Conservation (phyloP, 2,888 invertebrate species). For the Nephrotoma guestfalica region DNA sequence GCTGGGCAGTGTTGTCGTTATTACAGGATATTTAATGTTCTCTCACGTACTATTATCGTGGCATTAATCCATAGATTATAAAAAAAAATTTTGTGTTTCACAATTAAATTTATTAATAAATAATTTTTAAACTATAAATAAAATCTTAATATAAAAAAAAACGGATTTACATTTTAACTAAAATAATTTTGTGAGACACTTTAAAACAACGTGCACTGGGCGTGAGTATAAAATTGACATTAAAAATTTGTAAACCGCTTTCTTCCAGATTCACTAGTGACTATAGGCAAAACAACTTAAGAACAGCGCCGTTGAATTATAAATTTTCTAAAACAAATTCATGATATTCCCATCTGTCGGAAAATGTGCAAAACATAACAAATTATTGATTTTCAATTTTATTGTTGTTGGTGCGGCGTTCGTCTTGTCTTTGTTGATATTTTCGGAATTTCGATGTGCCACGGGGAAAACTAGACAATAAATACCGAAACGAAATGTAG, state of each 20-base stretch:
- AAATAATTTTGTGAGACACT: no score
- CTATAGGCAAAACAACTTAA: background rate
- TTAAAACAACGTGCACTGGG: no score
- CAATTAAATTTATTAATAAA: background rate
- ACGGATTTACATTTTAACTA: no score
- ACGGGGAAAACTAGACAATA: background rate
- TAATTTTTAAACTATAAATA: background rate
- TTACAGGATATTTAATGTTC: constrained; percentile 52
- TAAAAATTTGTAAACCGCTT: background rate
- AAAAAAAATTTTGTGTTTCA: background rate
- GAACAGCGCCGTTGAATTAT: background rate
- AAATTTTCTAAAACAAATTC: background rate
- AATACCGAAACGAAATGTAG: background rate
- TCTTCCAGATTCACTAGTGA: background rate
- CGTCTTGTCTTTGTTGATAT: background rate
- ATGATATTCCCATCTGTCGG: background rate
- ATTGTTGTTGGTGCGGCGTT: background rate
- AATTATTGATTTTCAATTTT: background rate
- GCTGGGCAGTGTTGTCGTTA: constrained; percentile 52
- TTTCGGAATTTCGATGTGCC: background rate
- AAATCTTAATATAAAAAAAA: background rate
- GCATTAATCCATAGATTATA: constrained; percentile 29
- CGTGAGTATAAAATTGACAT: no score
- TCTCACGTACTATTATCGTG: constrained; percentile 53
- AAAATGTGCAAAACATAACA: background rate